A percentile compares a stretch with the other conserved stretches of the same genome.
phyloP scores from a whole-genome alignment of 1,140 invertebrate species.

The Palaemon carinicauda region DNA sequence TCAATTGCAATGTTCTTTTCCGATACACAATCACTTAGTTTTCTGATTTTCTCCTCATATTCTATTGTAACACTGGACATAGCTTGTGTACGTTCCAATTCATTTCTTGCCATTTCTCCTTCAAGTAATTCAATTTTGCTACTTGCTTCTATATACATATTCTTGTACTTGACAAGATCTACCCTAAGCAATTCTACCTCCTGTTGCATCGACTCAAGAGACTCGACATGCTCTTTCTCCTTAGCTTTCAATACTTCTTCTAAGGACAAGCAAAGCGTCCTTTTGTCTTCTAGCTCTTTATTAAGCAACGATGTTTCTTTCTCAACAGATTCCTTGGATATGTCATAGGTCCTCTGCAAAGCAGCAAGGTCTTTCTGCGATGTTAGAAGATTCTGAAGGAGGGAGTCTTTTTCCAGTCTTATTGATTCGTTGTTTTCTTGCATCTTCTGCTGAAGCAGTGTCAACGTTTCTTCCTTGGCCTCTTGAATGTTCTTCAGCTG shows the following conservation, averaged over 20 bases:
- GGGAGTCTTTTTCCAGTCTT: not conserved
- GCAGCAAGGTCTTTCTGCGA: not conserved
- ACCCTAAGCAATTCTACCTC: not conserved
- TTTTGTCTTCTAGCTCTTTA: not conserved
- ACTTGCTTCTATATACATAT: not conserved
- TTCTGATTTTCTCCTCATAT: not conserved
- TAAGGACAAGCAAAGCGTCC: not conserved
- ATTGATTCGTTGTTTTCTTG: not conserved
- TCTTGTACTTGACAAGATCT: not conserved
- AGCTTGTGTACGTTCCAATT: not conserved
- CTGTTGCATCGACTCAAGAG: not conserved
- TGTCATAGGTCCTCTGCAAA: not conserved
- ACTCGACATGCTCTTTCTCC: not conserved
- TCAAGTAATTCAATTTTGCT: not conserved
- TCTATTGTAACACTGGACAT: not conserved
- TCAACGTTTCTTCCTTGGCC: not conserved
- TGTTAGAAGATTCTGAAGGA: not conserved
- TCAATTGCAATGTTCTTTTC: not conserved
- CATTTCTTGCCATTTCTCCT: not conserved
- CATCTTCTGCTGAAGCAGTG: not conserved
- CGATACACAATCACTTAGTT: not conserved
- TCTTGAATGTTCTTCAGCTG: not conserved
- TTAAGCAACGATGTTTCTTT: not conserved
- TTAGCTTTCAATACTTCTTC: not conserved
- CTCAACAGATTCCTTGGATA: not conserved